phyloP scores from a whole-genome alignment of 2,888 invertebrate genomes.

The Boloria euphrosyne region DNA sequence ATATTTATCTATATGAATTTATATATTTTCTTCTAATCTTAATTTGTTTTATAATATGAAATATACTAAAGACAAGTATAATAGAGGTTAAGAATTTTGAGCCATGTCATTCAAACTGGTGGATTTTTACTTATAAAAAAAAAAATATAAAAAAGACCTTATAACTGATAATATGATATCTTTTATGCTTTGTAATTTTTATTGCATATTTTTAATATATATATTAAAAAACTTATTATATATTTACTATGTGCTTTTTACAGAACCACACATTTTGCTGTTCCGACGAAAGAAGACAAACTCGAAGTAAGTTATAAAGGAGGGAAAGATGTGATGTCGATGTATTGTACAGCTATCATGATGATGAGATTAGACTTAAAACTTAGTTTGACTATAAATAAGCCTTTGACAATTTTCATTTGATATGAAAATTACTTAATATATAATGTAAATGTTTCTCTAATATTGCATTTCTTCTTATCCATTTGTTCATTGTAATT shows the following conservation, averaged over 20 bases:
- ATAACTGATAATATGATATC: too few species aligned
- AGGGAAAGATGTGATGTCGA: slow-evolving; percentile 38
- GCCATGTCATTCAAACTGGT: too few species aligned
- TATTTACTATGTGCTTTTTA: slow-evolving; percentile 48
- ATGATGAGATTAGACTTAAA: slow-evolving; percentile 50
- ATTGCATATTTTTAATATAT: background rate
- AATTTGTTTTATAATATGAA: too few species aligned
- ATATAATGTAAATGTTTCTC: slow-evolving; percentile 2
- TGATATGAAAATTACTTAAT: slow-evolving; percentile 19
- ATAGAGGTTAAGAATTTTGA: too few species aligned
- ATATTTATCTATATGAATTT: background rate
- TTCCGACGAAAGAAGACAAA: slow-evolving; percentile 88
- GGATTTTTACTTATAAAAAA: too few species aligned
- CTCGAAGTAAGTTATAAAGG: slow-evolving; percentile 53
- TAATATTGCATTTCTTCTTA: slow-evolving; percentile 1
- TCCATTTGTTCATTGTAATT: background rate
- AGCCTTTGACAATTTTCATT: slow-evolving; percentile 34
- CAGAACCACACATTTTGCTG: slow-evolving; percentile 95
- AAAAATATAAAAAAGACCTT: too few species aligned
- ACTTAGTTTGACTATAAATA: slow-evolving; percentile 55
- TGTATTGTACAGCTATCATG: slow-evolving; percentile 57
- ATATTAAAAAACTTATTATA: background rate
- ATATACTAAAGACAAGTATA: too few species aligned
- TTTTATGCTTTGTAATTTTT: too few species aligned
- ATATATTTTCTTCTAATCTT: too few species aligned